Percentiles rank a stretch among this genome's conserved stretches.
These are phyloP conservation scores for Ceyx cyanopectus DNA, from an alignment of 2,113 vertebrate species.

Conservation along the genomic window DNA sequence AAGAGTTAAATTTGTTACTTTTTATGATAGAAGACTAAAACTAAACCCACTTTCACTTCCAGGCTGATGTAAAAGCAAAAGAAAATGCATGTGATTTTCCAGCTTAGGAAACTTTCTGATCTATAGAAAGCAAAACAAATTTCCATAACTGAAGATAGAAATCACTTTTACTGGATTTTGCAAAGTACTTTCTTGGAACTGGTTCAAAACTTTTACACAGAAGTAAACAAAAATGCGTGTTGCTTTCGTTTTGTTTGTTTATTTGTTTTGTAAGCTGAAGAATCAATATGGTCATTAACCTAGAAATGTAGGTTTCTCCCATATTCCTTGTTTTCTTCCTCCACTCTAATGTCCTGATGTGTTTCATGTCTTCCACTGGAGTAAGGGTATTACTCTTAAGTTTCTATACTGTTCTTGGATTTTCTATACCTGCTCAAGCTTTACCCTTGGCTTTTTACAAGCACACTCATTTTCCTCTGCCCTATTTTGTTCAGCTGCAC, in stretches of 20 bases:
- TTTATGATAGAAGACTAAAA: neutral
- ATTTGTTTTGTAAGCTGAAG: neutral
- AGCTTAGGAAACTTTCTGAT: neutral
- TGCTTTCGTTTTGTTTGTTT: too few relatives aligned
- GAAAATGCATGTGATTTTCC: neutral
- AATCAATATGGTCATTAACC: neutral
- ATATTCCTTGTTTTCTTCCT: neutral
- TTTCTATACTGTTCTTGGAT: neutral
- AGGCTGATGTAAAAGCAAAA: neutral
- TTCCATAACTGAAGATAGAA: neutral
- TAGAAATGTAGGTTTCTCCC: neutral
- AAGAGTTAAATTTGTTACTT: neutral
- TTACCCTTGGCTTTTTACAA: neutral
- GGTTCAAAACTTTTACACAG: neutral
- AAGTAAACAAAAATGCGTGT: neutral
- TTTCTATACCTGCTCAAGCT: neutral
- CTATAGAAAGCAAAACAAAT: neutral
- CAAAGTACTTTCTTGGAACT: neutral
- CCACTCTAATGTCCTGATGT: neutral
- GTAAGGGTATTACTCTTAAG: neutral
- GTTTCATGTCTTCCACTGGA: neutral
- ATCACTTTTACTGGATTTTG: neutral
- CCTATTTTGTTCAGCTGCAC: neutral
- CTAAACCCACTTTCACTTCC: neutral
- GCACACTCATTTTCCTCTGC: neutral